Percentiles rank a stretch among this genome's conserved stretches.
These are phyloP conservation scores for Pagetopsis macropterus DNA, from an alignment of 2,797 vertebrate species.

Conservation along the genomic window DNA sequence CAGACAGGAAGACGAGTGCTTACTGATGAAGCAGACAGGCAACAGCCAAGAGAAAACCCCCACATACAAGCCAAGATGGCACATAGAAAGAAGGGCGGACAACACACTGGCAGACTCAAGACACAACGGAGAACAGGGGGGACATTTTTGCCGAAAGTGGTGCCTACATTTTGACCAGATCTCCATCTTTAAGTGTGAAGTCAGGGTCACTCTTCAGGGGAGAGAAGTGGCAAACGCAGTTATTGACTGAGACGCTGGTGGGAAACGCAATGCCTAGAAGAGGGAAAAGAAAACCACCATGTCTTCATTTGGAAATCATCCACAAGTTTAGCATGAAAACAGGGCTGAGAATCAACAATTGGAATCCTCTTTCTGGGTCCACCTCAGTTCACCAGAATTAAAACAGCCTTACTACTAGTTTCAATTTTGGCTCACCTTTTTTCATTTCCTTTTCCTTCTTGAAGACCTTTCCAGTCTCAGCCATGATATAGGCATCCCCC, in stretches of 20 bases:
- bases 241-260: slow-evolving; percentile 97
- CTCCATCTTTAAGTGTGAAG: slow-evolving; percentile 93
- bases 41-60: slow-evolving; percentile 39
- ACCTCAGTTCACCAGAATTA: slow-evolving; percentile 1
- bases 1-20: slow-evolving; percentile 41
- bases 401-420: not conserved
- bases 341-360: not conserved
- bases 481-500: slow-evolving; percentile 92
- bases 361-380: not conserved
- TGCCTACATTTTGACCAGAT: slow-evolving; percentile 96
- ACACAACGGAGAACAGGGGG: slow-evolving; percentile 38
- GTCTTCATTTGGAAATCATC: slow-evolving; percentile 65
- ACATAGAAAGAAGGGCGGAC: slow-evolving; percentile 43
- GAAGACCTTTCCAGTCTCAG: slow-evolving; percentile 96
- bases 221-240: slow-evolving; percentile 99
- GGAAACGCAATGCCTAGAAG: slow-evolving; percentile 94
- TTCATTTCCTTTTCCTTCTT: slow-evolving; percentile 99
- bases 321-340: slow-evolving; percentile 45
- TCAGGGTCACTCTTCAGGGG: slow-evolving; percentile 97
- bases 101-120: slow-evolving; percentile 54
- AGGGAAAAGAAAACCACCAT: slow-evolving; percentile 71
- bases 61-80: slow-evolving; percentile 32
- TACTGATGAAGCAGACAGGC: slow-evolving; percentile 44
- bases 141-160: slow-evolving; percentile 45
- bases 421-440: slow-evolving; percentile 85